Evolutionary conservation across 2,797 vertebrate genomes (phyloP).

Genomic region (Momotus momota): DNA sequence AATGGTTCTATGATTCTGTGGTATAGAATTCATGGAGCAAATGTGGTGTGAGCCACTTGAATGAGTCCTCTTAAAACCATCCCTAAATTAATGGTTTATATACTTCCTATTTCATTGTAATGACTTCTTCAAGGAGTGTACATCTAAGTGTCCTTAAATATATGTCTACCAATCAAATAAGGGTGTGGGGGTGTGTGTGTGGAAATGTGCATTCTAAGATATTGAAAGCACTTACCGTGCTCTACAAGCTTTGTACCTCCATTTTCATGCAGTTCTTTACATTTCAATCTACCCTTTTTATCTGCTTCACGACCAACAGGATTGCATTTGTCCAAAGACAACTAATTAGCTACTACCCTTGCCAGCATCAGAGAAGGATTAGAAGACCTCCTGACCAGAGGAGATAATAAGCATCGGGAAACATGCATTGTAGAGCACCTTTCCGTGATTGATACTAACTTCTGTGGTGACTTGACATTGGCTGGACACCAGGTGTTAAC

Average conservation of each 20-base stretch:
- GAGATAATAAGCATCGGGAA: neutral
- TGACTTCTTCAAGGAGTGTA: neutral
- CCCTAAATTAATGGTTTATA: neutral
- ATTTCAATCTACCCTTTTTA: neutral
- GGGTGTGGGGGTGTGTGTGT: rapidly evolving
- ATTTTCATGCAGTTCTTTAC: neutral
- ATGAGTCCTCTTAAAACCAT: neutral
- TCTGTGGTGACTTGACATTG: neutral
- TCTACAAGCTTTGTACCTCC: neutral
- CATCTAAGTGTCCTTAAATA: neutral
- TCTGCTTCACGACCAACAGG: neutral
- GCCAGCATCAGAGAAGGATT: neutral
- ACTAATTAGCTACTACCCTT: neutral
- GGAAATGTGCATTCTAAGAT: neutral
- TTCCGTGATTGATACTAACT: neutral
- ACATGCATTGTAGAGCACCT: neutral
- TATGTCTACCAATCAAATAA: neutral
- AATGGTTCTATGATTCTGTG: too few species aligned
- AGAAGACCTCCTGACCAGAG: neutral
- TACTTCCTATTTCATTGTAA: neutral
- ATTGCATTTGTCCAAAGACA: neutral
- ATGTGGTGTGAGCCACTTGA: neutral
- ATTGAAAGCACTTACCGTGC: neutral
- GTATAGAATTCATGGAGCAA: neutral
- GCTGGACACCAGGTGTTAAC: neutral